phyloP scores from a whole-genome alignment of 2,797 vertebrate genomes.

The Brachyrhaphis roseni region DNA sequence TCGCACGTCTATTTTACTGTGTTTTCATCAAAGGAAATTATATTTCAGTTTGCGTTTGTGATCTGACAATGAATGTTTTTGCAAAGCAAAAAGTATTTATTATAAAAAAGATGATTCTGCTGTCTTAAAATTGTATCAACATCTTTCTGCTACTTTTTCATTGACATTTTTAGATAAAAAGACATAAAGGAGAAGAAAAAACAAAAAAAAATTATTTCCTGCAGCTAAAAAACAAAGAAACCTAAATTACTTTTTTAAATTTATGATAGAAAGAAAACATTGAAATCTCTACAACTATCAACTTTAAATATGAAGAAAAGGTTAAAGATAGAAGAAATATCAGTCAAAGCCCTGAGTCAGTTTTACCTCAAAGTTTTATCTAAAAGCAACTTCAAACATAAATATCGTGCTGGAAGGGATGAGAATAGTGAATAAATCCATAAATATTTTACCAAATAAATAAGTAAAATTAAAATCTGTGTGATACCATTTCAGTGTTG shows the following conservation, averaged over 20 bases:
- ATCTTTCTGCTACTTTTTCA: neutral
- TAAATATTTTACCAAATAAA: neutral
- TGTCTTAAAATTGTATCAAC: neutral
- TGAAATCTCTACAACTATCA: neutral
- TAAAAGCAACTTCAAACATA: constrained; percentile 6
- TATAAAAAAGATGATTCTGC: neutral
- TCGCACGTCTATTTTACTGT: no score
- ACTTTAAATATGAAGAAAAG: neutral
- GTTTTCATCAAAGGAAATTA: neutral
- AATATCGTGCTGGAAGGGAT: neutral
- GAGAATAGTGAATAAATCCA: neutral
- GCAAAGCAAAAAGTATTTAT: neutral
- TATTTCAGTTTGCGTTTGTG: neutral
- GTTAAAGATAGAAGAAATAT: neutral
- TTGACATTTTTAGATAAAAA: neutral
- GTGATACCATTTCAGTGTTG: constrained; percentile 87
- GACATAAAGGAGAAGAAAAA: neutral
- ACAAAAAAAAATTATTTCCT: neutral
- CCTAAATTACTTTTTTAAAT: neutral
- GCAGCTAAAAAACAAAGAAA: neutral
- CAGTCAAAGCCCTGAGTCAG: constrained; percentile 27
- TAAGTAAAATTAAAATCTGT: neutral
- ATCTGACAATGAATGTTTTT: neutral
- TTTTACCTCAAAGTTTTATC: constrained; percentile 7
- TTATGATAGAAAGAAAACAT: neutral